Conservation (phyloP, 2,797 vertebrate species). For the Enteromius trimaculatus region DNA sequence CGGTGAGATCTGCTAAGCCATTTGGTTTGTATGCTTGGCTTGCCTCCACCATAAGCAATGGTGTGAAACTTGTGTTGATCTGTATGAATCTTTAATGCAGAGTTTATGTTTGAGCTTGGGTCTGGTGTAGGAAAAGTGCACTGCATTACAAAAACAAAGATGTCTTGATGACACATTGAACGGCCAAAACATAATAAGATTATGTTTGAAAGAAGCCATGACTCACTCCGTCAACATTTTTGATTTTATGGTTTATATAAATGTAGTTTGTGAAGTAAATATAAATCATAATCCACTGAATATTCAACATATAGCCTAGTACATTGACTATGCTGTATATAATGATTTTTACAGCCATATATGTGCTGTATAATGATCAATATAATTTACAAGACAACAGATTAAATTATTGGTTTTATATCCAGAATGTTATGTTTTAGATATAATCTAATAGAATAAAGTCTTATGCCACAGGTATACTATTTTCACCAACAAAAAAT, state of each 20-base stretch:
- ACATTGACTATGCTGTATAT: not conserved
- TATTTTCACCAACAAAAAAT: too few relatives aligned
- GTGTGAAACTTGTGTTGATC: slow-evolving; percentile 16
- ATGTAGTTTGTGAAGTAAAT: not conserved
- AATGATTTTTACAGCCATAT: not conserved
- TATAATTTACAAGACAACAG: not conserved
- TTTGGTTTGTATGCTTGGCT: slow-evolving; percentile 31
- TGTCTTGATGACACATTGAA: not conserved
- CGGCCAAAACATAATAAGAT: not conserved
- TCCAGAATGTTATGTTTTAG: not conserved
- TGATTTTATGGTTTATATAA: not conserved
- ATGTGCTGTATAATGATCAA: not conserved
- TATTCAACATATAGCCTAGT: not conserved
- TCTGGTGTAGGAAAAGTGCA: not conserved
- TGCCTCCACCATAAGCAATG: slow-evolving; percentile 24
- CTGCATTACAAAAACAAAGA: not conserved
- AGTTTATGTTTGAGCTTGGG: slow-evolving; percentile 37
- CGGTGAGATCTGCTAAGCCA: not conserved
- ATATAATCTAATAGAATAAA: not conserved
- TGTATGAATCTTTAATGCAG: slow-evolving; percentile 43
- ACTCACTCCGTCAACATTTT: not conserved
- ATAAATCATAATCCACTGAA: not conserved
- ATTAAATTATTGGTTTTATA: not conserved
- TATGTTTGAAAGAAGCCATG: not conserved
- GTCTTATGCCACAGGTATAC: too few relatives aligned